Conservation (phyloP, 2,113 vertebrate species). For the Syrrhaptes paradoxus region DNA sequence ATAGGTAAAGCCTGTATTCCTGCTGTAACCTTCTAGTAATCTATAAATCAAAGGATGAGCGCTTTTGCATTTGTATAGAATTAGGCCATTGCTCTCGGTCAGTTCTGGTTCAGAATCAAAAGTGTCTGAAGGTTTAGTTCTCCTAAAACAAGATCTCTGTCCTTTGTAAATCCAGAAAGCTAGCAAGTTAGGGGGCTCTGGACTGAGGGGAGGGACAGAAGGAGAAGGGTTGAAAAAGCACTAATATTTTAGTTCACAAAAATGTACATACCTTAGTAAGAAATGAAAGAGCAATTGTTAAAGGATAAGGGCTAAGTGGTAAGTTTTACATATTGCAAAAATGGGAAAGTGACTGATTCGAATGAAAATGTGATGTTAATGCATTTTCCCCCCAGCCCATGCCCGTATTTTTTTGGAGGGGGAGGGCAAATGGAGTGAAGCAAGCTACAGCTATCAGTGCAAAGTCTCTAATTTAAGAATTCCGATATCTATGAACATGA, state of each 20-base stretch:
- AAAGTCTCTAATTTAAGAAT: not conserved
- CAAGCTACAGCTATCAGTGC: constrained; percentile 12
- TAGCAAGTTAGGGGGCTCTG: not conserved
- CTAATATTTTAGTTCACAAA: constrained; percentile 58
- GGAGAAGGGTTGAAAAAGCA: constrained; percentile 2
- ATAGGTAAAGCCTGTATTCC: not conserved
- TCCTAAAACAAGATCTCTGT: not conserved
- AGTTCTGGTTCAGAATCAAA: not conserved
- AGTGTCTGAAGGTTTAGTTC: not conserved
- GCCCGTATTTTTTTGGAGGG: not conserved
- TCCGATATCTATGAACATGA: not conserved
- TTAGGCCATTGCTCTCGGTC: not conserved
- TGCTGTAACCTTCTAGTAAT: not conserved
- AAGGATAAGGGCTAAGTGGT: constrained; percentile 27
- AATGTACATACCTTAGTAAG: constrained; percentile 62
- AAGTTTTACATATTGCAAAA: constrained; percentile 33
- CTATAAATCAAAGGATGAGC: not conserved
- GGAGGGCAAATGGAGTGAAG: constrained; percentile 42
- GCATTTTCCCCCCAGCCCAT: constrained; percentile 44
- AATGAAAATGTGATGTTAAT: constrained; percentile 30
- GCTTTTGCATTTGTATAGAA: not conserved
- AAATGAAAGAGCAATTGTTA: constrained; percentile 69
- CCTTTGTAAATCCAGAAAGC: not conserved
- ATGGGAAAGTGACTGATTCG: not conserved
- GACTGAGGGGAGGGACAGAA: constrained; percentile 34